Conservation (phyloP, 2,797 vertebrate genomes). For the Capromys pilorides region DNA sequence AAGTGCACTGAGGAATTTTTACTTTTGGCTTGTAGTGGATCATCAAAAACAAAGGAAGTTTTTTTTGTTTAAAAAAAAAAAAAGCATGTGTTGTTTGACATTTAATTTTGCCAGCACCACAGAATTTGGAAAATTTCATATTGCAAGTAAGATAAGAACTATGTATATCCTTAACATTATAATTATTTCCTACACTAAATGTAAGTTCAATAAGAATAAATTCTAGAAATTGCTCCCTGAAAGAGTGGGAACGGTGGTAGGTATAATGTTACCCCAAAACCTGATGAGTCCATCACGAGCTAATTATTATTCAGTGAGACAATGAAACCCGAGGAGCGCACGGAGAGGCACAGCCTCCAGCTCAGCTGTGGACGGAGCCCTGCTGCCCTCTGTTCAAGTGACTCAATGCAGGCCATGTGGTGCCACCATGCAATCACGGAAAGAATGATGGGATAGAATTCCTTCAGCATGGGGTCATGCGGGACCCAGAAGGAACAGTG, state of each 20-base stretch:
- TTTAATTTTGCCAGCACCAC: neutral
- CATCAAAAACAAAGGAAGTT: neutral
- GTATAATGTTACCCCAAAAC: neutral
- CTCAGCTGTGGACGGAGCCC: fast-evolving
- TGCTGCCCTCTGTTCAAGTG: no score
- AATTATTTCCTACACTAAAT: neutral
- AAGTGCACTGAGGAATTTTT: neutral
- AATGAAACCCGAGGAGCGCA: fast-evolving
- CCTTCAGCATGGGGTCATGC: fast-evolving
- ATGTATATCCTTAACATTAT: neutral
- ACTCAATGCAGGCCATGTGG: fast-evolving
- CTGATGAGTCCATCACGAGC: fast-evolving
- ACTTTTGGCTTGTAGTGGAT: neutral
- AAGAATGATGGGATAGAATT: fast-evolving
- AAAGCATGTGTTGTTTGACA: neutral
- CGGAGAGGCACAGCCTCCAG: fast-evolving
- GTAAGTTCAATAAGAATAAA: neutral
- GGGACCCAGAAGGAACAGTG: no score
- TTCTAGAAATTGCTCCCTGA: neutral
- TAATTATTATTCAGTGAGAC: neutral
- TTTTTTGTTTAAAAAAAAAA: neutral
- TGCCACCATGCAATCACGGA: fast-evolving
- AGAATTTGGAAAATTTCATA: neutral
- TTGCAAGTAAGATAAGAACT: neutral
- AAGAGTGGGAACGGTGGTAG: neutral